phyloP scores from a whole-genome alignment of 2,888 invertebrate genomes.

The Eurois occulta region DNA sequence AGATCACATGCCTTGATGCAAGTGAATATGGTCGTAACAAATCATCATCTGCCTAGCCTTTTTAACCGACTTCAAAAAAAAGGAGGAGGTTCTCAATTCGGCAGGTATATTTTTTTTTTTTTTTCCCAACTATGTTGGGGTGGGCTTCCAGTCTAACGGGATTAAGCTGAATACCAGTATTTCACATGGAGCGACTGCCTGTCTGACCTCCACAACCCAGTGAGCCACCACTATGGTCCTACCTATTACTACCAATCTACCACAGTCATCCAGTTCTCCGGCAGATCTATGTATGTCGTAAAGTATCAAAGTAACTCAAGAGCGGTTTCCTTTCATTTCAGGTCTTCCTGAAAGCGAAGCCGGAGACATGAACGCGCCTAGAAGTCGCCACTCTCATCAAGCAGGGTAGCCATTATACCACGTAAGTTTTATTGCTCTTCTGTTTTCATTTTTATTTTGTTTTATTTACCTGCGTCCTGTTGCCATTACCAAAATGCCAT shows the following conservation, averaged over 20 bases:
- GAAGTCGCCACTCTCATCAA: constrained; percentile 84
- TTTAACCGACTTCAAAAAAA: no score
- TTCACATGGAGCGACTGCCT: no score
- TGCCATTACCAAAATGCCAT: not conserved
- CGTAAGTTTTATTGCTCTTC: constrained; percentile 71
- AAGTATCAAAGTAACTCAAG: constrained; percentile 18
- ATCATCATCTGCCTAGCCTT: not conserved
- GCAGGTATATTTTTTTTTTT: no score
- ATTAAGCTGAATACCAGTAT: not conserved
- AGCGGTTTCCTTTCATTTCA: constrained; percentile 72
- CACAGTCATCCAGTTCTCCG: not conserved
- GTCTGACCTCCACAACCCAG: not conserved
- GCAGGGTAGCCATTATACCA: constrained; percentile 84
- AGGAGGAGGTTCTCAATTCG: no score
- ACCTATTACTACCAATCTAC: not conserved
- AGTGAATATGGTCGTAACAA: not conserved
- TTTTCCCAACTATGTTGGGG: not conserved
- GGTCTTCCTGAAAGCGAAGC: constrained; percentile 73
- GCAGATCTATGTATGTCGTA: not conserved
- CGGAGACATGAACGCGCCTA: constrained; percentile 83
- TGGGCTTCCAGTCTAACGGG: not conserved
- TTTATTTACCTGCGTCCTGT: not conserved
- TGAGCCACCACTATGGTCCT: not conserved
- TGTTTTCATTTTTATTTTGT: not conserved
- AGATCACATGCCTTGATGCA: not conserved